Evolutionary conservation across 2,797 vertebrate genomes (phyloP).

Genomic region (Scolopax rusticola): DNA sequence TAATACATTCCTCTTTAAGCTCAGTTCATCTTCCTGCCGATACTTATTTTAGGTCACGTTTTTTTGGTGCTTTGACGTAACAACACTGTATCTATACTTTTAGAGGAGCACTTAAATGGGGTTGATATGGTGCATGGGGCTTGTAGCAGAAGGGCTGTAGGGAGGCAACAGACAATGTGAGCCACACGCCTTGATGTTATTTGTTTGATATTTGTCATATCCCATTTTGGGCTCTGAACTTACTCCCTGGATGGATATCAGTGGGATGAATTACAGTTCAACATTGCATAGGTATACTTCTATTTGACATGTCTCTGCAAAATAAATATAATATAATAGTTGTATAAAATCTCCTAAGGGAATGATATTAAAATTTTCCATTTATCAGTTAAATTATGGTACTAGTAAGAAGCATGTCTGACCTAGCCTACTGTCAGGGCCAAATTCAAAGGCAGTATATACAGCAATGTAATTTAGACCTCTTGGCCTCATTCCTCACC

Average conservation of each 20-base stretch:
- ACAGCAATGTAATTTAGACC: conserved; percentile 11
- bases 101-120: neutral
- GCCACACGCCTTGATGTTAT: neutral
- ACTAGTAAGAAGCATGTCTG: neutral
- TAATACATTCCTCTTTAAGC: neutral
- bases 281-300: neutral
- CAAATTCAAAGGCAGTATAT: neutral
- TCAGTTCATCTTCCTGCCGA: neutral
- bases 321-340: neutral
- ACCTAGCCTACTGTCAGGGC: neutral
- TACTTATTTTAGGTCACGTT: neutral
- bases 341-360: neutral
- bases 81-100: neutral
- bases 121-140: neutral
- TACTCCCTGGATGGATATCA: neutral
- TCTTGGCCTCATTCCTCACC: conserved; percentile 34
- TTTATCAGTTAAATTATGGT: neutral
- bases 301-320: neutral
- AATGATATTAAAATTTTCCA: neutral
- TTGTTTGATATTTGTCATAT: neutral
- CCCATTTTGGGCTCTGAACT: neutral
- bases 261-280: neutral
- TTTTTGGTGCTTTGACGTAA: neutral
- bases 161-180: neutral
- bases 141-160: neutral